Conservation (phyloP, 2,113 vertebrate species). For the Oreochromis spilurus region DNA sequence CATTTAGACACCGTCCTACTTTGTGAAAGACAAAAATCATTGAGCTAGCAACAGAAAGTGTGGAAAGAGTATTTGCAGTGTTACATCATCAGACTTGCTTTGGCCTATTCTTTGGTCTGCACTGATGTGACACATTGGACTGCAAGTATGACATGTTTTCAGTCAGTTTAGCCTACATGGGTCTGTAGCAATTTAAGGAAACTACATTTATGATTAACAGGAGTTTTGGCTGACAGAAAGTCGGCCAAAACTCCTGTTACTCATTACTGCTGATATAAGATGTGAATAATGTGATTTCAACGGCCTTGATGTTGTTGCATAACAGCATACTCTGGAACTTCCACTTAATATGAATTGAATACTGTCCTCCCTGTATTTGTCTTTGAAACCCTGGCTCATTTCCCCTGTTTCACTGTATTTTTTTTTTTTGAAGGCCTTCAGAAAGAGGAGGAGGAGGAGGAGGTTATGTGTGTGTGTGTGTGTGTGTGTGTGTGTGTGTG, state of each 20-base stretch:
- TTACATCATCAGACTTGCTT: background rate
- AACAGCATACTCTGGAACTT: constrained; percentile 7
- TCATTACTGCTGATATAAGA: background rate
- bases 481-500: constrained; percentile 10
- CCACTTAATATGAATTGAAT: constrained; percentile 18
- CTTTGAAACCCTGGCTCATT: constrained; percentile 30
- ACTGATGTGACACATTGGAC: background rate
- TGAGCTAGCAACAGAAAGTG: background rate
- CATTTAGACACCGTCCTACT: background rate
- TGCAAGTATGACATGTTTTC: background rate
- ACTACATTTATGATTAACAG: background rate
- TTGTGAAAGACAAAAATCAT: background rate
- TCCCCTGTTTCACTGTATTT: constrained; percentile 42
- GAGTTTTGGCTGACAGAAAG: background rate
- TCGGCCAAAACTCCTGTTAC: background rate
- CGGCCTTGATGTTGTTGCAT: background rate
- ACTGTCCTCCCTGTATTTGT: background rate
- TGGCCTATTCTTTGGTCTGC: background rate
- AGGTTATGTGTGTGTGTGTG: constrained; percentile 10
- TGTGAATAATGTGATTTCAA: background rate
- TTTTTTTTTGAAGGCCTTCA: constrained; percentile 56
- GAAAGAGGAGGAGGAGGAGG: constrained; percentile 38
- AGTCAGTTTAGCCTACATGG: background rate
- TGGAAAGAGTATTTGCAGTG: background rate
- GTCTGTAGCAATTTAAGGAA: background rate